phyloP scores from a whole-genome alignment of 2,888 invertebrate genomes.

The Linnaemya tessellans region DNA sequence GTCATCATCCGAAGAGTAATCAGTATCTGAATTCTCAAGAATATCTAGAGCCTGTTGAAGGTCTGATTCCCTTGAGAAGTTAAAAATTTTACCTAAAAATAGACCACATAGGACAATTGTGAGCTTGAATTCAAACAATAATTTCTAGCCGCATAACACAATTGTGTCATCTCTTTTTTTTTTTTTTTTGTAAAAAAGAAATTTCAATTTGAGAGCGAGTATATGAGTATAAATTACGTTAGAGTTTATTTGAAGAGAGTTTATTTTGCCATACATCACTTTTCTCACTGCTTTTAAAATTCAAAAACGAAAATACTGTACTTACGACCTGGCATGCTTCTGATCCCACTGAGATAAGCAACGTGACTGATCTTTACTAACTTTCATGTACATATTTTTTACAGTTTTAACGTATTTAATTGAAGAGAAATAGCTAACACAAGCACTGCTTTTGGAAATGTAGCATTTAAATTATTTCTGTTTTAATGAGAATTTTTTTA shows the following conservation, averaged over 20 bases:
- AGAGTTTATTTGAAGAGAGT: not conserved
- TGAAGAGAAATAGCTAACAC: constrained; percentile 7
- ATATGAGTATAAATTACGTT: not conserved
- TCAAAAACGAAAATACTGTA: not conserved
- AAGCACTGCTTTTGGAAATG: constrained; percentile 29
- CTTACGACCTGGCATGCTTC: not conserved
- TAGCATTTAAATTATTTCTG: constrained; percentile 20
- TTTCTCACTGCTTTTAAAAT: not conserved
- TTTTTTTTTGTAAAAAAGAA: constrained; percentile 1
- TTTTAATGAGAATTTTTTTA: constrained; percentile 4
- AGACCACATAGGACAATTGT: constrained; percentile 17
- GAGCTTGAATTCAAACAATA: constrained; percentile 9
- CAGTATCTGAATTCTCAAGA: not conserved
- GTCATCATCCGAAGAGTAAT: constrained; percentile 21
- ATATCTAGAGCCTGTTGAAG: not conserved
- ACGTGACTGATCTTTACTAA: constrained; percentile 9
- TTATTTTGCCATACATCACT: not conserved
- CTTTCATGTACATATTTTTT: constrained; percentile 1
- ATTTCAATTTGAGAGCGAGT: not conserved
- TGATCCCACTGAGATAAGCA: not conserved
- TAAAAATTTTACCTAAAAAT: not conserved
- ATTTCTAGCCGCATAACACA: constrained; percentile 7
- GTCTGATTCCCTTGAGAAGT: not conserved
- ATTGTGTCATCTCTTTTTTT: constrained; percentile 22
- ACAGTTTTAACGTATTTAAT: constrained; percentile 30